Evolutionary conservation across 2,113 vertebrate genomes (phyloP).

Genomic region (Campylomormyrus tamandua): DNA sequence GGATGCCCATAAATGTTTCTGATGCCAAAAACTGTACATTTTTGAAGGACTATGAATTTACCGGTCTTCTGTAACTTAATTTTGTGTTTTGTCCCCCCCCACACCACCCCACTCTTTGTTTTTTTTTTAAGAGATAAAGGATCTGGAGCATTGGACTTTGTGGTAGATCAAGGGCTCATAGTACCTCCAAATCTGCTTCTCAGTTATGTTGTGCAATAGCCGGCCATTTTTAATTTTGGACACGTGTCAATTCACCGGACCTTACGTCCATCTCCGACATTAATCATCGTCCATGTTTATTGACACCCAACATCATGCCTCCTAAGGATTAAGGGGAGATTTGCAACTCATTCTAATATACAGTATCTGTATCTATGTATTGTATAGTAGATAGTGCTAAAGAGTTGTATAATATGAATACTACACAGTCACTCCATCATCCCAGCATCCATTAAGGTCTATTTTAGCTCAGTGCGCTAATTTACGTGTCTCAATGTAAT

Average conservation of each 20-base stretch:
- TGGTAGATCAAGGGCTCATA: constrained; percentile 63
- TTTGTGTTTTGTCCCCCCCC: background rate
- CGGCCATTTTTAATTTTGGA: constrained; percentile 38
- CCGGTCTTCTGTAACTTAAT: constrained; percentile 19
- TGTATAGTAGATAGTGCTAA: constrained; percentile 61
- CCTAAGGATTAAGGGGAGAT: constrained; percentile 45
- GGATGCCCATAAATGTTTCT: background rate
- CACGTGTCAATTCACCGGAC: background rate
- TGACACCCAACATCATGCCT: background rate
- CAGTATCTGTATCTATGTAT: constrained; percentile 68
- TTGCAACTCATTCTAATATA: constrained; percentile 58
- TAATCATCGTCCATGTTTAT: background rate
- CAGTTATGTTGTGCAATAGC: constrained; percentile 45
- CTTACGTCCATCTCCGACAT: background rate
- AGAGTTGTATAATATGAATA: constrained; percentile 61
- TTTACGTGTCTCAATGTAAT: constrained; percentile 62
- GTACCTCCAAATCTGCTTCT: constrained; percentile 40
- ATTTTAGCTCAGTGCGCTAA: constrained; percentile 44
- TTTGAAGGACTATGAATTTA: constrained; percentile 26
- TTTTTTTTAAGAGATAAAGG: background rate
- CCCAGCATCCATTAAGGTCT: constrained; percentile 47
- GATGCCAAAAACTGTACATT: constrained; percentile 49
- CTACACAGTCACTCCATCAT: constrained; percentile 57
- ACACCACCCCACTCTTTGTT: background rate
- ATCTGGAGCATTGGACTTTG: constrained; percentile 37